Evolutionary conservation across 2,797 vertebrate species (phyloP).

Genomic region (Sebastes kiyomatsui): DNA sequence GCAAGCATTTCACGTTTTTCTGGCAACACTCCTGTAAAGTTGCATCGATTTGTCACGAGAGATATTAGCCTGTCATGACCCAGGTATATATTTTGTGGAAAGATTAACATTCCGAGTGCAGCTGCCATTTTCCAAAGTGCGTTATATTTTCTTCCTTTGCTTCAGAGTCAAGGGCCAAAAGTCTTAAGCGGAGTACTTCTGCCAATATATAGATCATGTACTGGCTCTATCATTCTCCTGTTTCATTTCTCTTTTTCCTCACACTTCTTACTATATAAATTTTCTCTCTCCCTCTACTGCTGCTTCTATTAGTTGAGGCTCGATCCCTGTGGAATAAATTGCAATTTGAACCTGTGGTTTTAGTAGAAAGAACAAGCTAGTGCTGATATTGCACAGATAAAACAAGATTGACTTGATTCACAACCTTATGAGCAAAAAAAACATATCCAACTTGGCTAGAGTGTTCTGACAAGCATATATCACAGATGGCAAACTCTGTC

Average conservation of each 20-base stretch:
- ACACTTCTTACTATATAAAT: conserved; percentile 1
- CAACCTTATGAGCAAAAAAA: conserved; percentile 41
- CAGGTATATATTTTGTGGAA: conserved; percentile 63
- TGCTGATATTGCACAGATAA: conserved; percentile 13
- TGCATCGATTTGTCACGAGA: conserved; percentile 64
- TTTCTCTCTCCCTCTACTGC: conserved; percentile 4
- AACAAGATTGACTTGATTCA: conserved; percentile 39
- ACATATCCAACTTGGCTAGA: conserved; percentile 29
- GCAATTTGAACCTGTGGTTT: conserved; percentile 29
- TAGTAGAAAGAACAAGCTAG: conserved; percentile 20
- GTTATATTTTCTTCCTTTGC: conserved; percentile 56
- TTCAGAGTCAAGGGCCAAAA: conserved; percentile 49
- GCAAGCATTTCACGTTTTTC: conserved; percentile 58
- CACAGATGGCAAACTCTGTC: conserved; percentile 48
- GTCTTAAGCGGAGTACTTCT: conserved; percentile 51
- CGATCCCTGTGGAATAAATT: conserved; percentile 21
- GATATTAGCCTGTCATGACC: conserved; percentile 65
- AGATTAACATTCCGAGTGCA: conserved; percentile 63
- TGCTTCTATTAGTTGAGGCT: conserved; percentile 19
- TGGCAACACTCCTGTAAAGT: conserved; percentile 42
- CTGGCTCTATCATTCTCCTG: conserved; percentile 11
- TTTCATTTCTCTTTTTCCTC: conserved; percentile 22
- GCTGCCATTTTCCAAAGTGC: conserved; percentile 54
- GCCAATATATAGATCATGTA: conserved; percentile 47
- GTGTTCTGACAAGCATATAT: conserved; percentile 39